Base-by-base conservation (phyloP, 2,888 invertebrate species). In the Pomacea canaliculata region DNA sequence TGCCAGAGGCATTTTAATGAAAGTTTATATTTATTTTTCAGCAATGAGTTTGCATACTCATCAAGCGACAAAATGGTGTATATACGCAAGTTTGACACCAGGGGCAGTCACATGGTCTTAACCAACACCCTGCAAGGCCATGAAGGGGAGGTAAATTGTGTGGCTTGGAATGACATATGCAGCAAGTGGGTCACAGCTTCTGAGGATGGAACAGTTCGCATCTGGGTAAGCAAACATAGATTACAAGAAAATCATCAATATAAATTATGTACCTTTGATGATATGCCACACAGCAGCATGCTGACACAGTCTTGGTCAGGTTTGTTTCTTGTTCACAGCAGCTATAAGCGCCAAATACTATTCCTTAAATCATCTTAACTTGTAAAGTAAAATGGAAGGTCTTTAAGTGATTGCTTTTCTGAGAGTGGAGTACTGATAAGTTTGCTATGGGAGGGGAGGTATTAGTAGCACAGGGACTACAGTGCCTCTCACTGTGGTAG, bases 21-120 rank as follows among this genome's bases (percentile, higher is more conserved):
- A 37, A 37, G 37, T 37, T 37, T 37, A 5, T 19, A 13, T 60
- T 81, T 37, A 5, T 19, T 23, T 60, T 81, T 19, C 79, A 89
- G 90, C 68, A 88, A 89, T 74, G 90, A 90, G 80, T 86, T 90
- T 84, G 90, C 90, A 8, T 90, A 91, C 81, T 84, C 89, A 7
- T 88, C 89, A 46, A 88, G 88, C 78, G 90, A 91, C 80, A 86
- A 88, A 80, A 87, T 90, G 89, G 90, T 89, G n/a, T 91, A 90
- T 79, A 86, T 91, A 13, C 82, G 91, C 72, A 87, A 87, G 76
- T 91, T 91, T 81, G 85, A 88, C 23, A 83, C 82, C 10, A 81
- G 79, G 60, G 90, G 90, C 12, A 79, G 85, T 13, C 85, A 89
- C 76, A 90, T 91, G 90, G 83, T 84, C 37, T 82, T 91, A 73